These are phyloP conservation scores for Choreutis nemorana DNA, from an alignment of 2,888 invertebrate species.

Conservation along the genomic window DNA sequence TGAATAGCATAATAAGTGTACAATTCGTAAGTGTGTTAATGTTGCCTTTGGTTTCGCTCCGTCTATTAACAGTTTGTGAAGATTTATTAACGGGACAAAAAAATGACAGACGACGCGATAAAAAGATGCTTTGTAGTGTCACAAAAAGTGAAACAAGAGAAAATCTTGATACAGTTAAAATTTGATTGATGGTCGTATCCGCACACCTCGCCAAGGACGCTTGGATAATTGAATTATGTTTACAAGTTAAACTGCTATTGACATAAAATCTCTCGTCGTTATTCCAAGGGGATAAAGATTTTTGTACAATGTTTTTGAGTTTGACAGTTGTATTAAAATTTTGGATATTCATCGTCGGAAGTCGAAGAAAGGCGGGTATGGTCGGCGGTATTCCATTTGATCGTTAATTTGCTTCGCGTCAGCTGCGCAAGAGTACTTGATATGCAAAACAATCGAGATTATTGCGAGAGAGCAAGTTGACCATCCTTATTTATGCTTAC, in stretches of 20 bases:
- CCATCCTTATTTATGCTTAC: too few species aligned
- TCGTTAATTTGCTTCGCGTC: constrained; percentile 54
- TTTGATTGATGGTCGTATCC: constrained; percentile 54
- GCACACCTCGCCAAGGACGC: constrained; percentile 37
- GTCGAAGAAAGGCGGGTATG: constrained; percentile 26
- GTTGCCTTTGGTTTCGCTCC: constrained; percentile 21
- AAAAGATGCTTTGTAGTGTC: constrained; percentile 27
- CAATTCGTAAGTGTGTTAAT: constrained; percentile 37
- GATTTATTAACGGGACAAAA: constrained; percentile 51
- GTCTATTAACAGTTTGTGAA: constrained; percentile 20
- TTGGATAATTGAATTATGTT: constrained; percentile 52
- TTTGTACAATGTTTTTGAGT: constrained; percentile 14
- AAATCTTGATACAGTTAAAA: constrained; percentile 60
- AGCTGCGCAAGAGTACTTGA: constrained; percentile 37
- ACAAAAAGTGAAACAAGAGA: constrained; percentile 26
- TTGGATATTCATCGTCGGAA: too few species aligned
- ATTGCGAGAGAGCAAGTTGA: constrained; percentile 26
- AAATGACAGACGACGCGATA: constrained; percentile 41
- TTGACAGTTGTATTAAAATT: constrained; percentile 16
- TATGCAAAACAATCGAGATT: constrained; percentile 62
- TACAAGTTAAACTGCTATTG: too few species aligned
- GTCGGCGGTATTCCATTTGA: constrained; percentile 41
- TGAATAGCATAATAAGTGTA: constrained; percentile 15
- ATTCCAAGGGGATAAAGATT: constrained; percentile 23
- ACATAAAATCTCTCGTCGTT: too few species aligned